Conservation (phyloP, 64 coral and sea anemone genomes). For the Cladopsammia gracilis region DNA sequence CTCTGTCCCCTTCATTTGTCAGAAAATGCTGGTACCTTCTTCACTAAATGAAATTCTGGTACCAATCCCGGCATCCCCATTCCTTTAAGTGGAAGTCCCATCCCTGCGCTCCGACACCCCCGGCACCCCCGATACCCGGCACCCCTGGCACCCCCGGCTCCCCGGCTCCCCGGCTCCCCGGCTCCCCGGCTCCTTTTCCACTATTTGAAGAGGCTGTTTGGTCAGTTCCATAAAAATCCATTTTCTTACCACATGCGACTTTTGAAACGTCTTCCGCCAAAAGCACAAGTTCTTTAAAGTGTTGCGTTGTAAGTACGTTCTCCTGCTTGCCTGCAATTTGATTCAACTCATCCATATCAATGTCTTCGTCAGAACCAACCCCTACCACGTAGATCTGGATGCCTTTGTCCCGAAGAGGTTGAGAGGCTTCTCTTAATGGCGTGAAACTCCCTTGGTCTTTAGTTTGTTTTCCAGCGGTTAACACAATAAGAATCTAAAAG, state of each 20-base stretch:
- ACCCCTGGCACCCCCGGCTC: too few species aligned
- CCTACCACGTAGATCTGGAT: constrained; percentile 55
- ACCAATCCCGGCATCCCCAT: too few species aligned
- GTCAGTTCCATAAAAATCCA: too few species aligned
- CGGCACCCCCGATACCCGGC: too few species aligned
- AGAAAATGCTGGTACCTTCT: too few species aligned
- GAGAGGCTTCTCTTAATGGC: constrained; percentile 1
- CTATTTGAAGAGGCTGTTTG: too few species aligned
- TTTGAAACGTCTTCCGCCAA: constrained; percentile 70
- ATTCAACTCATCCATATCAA: constrained; percentile 50
- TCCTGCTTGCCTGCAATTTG: constrained; percentile 48
- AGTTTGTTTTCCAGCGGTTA: constrained; percentile 42
- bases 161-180: too few species aligned
- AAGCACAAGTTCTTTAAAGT: constrained; percentile 14
- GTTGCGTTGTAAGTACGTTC: constrained; percentile 44
- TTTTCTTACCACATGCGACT: constrained; percentile 56
- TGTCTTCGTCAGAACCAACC: constrained; percentile 14
- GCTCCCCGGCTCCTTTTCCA: too few species aligned
- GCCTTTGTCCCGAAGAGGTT: constrained; percentile 21
- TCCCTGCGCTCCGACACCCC: too few species aligned
- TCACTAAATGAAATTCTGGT: too few species aligned
- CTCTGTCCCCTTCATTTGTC: too few species aligned
- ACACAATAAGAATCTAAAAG: constrained; percentile 9
- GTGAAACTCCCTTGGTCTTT: constrained; percentile 5
- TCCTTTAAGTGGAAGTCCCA: too few species aligned